Conservation (phyloP, 2,888 invertebrate species). For the Drosophila subquinaria region DNA sequence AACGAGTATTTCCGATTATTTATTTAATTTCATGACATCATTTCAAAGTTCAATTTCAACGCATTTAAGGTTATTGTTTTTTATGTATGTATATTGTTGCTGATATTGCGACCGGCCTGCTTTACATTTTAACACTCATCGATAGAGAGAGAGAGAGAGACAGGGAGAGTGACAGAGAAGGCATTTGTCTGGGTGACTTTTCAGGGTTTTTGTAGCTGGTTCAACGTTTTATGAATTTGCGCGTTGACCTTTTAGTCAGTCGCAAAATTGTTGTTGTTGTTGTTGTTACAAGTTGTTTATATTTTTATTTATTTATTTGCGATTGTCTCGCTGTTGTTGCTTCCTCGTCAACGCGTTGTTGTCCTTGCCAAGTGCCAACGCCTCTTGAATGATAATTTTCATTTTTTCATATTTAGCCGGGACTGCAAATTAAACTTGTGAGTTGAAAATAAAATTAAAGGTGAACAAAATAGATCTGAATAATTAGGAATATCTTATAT, state of each 20-base stretch:
- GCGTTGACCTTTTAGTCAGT: slow-evolving; percentile 66
- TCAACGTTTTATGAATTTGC: slow-evolving; percentile 71
- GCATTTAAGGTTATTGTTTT: slow-evolving; percentile 8
- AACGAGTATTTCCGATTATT: slow-evolving; percentile 27
- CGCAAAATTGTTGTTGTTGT: slow-evolving; percentile 24
- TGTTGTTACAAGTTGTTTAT: slow-evolving; percentile 19
- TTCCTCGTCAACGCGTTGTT: slow-evolving; percentile 48
- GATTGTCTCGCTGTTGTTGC: slow-evolving; percentile 34
- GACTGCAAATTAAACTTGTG: background rate
- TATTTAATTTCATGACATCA: slow-evolving; percentile 44
- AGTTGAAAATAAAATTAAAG: no score
- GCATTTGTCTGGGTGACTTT: slow-evolving; percentile 21
- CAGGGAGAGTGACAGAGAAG: background rate
- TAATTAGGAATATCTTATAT: no score
- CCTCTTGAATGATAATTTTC: slow-evolving; percentile 33
- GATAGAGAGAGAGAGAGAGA: background rate
- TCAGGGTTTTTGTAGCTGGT: slow-evolving; percentile 54
- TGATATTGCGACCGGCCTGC: slow-evolving; percentile 62
- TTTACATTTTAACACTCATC: slow-evolving; percentile 54
- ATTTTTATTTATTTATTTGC: slow-evolving; percentile 28
- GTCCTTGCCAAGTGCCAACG: slow-evolving; percentile 73
- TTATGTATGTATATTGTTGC: slow-evolving; percentile 7
- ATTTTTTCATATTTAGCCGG: background rate
- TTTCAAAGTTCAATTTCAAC: slow-evolving; percentile 45
- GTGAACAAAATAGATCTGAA: no score